phyloP scores from a whole-genome alignment of 2,888 invertebrate genomes.

The Tetanocera ferruginea region DNA sequence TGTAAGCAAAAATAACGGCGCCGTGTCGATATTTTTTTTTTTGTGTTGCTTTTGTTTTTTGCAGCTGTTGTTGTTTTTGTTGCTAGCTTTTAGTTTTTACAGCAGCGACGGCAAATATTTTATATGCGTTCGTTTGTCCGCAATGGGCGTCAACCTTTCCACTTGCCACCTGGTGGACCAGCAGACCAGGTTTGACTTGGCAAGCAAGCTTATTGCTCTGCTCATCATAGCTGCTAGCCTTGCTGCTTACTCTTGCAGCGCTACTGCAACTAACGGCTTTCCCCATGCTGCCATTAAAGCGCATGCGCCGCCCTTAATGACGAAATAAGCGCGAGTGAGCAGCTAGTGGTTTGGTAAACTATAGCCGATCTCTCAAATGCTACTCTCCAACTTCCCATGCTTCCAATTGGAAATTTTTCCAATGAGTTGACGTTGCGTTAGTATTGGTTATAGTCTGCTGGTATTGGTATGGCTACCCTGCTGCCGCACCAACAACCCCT shows the following conservation, averaged over 20 bases:
- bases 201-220: not conserved
- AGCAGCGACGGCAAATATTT: constrained; percentile 33
- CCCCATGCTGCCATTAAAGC: not conserved
- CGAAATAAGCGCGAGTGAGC: not conserved
- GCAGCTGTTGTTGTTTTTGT: not conserved
- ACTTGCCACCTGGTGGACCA: constrained; percentile 28
- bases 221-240: not conserved
- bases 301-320: constrained; percentile 28
- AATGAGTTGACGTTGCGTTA: not conserved
- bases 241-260: not conserved
- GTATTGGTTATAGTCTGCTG: not conserved
- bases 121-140: not conserved
- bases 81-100: not conserved
- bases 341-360: not conserved
- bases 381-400: not conserved
- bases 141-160: constrained; percentile 39
- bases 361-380: not conserved
- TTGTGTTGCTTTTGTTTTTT: not conserved
- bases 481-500: not conserved
- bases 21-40: constrained; percentile 15
- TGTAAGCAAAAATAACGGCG: constrained; percentile 28
- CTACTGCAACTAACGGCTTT: not conserved
- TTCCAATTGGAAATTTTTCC: constrained; percentile 28
- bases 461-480: not conserved
- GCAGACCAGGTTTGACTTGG: not conserved